phyloP scores from a whole-genome alignment of 2,888 invertebrate species.

The Resseliella maxima region DNA sequence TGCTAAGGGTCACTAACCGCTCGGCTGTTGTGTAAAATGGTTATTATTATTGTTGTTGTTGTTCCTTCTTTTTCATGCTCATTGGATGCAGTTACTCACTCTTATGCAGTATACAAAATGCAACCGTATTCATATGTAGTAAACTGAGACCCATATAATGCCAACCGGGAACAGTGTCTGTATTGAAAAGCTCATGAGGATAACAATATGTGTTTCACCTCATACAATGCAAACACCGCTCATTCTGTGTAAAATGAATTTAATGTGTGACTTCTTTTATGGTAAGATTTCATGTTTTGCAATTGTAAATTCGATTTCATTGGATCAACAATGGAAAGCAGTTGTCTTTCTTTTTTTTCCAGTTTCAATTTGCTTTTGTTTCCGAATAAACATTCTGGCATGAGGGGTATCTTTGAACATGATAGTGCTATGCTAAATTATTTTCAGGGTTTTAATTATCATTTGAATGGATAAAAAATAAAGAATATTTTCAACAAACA shows the following conservation, averaged over 20 bases:
- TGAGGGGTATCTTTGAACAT: neutral
- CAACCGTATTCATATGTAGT: neutral
- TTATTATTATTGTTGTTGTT: slow-evolving; percentile 48
- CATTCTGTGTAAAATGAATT: neutral
- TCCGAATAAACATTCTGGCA: neutral
- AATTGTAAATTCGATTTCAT: slow-evolving; percentile 41
- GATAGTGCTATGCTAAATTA: neutral
- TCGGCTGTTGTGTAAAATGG: slow-evolving; percentile 26
- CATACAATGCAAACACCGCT: slow-evolving; percentile 18
- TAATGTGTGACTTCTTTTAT: neutral
- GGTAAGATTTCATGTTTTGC: neutral
- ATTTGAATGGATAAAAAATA: neutral
- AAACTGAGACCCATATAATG: neutral
- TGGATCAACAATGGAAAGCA: neutral
- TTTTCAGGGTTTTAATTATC: slow-evolving; percentile 16
- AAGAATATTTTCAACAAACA: too few species aligned
- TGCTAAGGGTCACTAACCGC: slow-evolving; percentile 48
- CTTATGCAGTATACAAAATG: neutral
- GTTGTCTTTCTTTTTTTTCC: neutral
- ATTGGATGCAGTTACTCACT: slow-evolving; percentile 20
- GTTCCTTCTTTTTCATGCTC: slow-evolving; percentile 21
- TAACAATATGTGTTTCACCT: slow-evolving; percentile 33
- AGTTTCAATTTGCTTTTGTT: neutral
- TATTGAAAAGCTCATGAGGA: slow-evolving; percentile 12
- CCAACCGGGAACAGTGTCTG: neutral